Percentiles rank a stretch among this genome's conserved stretches.
phyloP scores from a whole-genome alignment of 2,113 vertebrate genomes.

The Romanogobio albipinnatus region DNA sequence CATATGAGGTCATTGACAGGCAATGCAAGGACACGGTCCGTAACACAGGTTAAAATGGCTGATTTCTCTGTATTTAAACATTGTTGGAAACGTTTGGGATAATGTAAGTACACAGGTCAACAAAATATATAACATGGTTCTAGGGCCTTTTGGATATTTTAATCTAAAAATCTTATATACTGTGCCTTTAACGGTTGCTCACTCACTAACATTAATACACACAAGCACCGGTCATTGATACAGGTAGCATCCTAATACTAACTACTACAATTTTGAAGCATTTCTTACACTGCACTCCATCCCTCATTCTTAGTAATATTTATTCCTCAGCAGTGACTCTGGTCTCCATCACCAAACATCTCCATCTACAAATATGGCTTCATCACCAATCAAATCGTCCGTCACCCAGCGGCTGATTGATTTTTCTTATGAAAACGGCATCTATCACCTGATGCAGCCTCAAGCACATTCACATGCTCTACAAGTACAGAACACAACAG shows the following conservation, averaged over 20 bases:
- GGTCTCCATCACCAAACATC: neutral
- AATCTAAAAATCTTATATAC: too few species aligned
- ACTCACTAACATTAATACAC: neutral
- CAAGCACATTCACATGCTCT: neutral
- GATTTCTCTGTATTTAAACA: too few species aligned
- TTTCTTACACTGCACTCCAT: neutral
- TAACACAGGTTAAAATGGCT: too few species aligned
- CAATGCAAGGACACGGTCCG: too few species aligned
- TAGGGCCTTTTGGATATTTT: too few species aligned
- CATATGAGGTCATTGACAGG: too few species aligned
- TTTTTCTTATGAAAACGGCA: neutral
- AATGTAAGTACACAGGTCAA: too few species aligned
- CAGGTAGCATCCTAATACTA: neutral
- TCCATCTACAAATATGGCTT: neutral
- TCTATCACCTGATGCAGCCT: neutral
- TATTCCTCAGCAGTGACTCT: neutral
- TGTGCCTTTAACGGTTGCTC: neutral
- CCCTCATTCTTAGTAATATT: neutral
- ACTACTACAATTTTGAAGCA: neutral
- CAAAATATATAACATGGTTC: too few species aligned
- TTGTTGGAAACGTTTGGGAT: too few species aligned
- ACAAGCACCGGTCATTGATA: neutral
- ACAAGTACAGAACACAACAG: neutral
- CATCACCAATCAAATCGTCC: neutral
- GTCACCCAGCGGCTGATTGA: slow-evolving; percentile 12